These are phyloP conservation scores for Drosophila macrospina DNA, from an alignment of 2,888 invertebrate species.

Conservation along the genomic window DNA sequence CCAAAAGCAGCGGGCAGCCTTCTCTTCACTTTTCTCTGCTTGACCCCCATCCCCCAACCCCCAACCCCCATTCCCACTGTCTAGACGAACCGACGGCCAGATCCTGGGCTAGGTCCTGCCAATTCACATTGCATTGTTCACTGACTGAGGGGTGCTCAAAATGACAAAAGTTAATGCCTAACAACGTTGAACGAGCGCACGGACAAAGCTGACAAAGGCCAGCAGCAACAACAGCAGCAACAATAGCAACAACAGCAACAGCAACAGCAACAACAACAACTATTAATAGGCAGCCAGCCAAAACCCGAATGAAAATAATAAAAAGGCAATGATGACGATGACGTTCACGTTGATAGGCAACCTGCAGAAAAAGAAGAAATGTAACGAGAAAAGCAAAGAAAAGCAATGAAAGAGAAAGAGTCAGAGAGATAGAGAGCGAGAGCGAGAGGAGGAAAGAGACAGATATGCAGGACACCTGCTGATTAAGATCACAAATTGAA, in stretches of 20 bases:
- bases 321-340: constrained; percentile 66
- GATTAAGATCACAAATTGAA: constrained; percentile 84
- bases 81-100: constrained; percentile 40
- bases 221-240: constrained; percentile 34
- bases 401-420: constrained; percentile 21
- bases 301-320: constrained; percentile 72
- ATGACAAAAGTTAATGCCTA: constrained; percentile 80
- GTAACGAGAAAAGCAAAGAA: constrained; percentile 6
- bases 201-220: constrained; percentile 62
- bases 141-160: constrained; percentile 68
- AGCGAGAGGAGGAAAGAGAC: no score
- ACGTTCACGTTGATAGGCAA: constrained; percentile 65
- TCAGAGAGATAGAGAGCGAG: background rate
- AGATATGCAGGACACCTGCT: constrained; percentile 79
- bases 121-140: constrained; percentile 78
- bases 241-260: constrained; percentile 28
- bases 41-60: no score
- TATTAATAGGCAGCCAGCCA: constrained; percentile 75
- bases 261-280: constrained; percentile 50
- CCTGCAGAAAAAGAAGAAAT: constrained; percentile 34
- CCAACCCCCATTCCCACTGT: constrained; percentile 22
- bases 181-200: constrained; percentile 63
- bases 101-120: constrained; percentile 51
- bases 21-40: background rate
- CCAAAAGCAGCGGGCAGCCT: constrained; percentile 69